Evolutionary conservation across 2,888 invertebrate genomes (phyloP), one percentile per base, ranked within the genome.

Genomic region (Agriopis aurantiaria): DNA sequence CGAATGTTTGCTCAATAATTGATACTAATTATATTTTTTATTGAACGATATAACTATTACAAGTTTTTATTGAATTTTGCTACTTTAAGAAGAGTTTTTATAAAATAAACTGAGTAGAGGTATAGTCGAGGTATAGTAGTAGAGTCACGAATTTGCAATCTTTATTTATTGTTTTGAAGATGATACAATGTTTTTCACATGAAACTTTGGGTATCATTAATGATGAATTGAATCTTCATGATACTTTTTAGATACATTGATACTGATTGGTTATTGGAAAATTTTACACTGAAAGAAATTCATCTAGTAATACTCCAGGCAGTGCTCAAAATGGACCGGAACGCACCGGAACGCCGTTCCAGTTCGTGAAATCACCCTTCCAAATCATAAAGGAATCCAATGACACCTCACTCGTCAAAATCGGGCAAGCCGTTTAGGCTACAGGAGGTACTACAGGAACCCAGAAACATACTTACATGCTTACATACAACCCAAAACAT

Each of bases 61-160:
- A 45, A n/a, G 57, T 65, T 69, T 69, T 69, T 69, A 48, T 57
- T 64, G 59, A 43, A 14, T 7, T 58, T 58, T 33, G 65, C 52
- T 65, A 56, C 40, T 61, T 57, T 61, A 8, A 33, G 14, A 59
- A 33, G 53, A 57, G 48, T 59, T 69, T 56, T 61, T 69, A 56
- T 17, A 17, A 57, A 52, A 12, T 8, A 45, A 52, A 4, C 4
- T 51, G 14, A 23, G 48, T 33, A 57, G 43, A 45, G 51, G 40
- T 62, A 68, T 55, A n/a, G n/a, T n/a, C n/a, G n/a, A n/a, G n/a
- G n/a, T n/a, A n/a, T n/a, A n/a, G n/a, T n/a, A n/a, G 40, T 12
- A 8, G 23, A 56, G 52, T 65, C 69, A 65, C 69, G 69, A 69
- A 55, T 65, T 56, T 10, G 45, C 46, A 56, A 56, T 65, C 7